These are phyloP conservation scores for Cichladusa arquata DNA, from an alignment of 2,113 vertebrate species.

Conservation along the genomic window DNA sequence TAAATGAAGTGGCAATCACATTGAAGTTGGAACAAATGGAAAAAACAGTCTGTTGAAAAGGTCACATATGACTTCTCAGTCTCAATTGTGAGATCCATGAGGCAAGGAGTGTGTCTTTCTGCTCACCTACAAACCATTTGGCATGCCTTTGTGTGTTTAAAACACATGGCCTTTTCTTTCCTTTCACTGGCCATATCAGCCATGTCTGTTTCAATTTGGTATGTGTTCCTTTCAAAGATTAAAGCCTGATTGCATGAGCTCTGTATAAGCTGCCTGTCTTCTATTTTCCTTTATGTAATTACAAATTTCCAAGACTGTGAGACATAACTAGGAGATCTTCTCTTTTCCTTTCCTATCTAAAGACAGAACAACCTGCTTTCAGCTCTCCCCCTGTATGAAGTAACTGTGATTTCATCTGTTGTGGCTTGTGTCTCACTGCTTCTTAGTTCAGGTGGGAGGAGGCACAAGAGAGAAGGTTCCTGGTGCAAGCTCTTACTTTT, in stretches of 20 bases:
- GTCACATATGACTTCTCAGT: neutral
- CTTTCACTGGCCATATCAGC: neutral
- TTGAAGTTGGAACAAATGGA: neutral
- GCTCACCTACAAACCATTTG: neutral
- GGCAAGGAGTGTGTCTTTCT: neutral
- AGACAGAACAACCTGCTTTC: neutral
- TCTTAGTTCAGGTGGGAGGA: neutral
- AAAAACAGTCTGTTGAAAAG: conserved; percentile 4
- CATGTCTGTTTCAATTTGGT: neutral
- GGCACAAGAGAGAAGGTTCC: neutral
- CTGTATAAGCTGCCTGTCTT: neutral
- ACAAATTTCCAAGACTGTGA: neutral
- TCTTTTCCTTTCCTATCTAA: neutral
- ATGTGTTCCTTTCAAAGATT: neutral
- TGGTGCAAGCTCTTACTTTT: neutral
- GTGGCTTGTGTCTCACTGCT: neutral
- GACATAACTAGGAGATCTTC: neutral
- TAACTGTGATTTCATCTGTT: neutral
- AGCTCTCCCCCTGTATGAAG: neutral
- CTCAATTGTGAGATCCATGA: neutral
- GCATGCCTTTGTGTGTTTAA: neutral
- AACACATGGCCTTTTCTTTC: neutral
- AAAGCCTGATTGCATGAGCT: neutral
- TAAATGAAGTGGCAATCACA: neutral
- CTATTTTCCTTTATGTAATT: neutral